Percentiles rank a stretch among this genome's conserved stretches.
phyloP scores from a whole-genome alignment of 2,113 vertebrate genomes.

The Ophiodon elongatus region DNA sequence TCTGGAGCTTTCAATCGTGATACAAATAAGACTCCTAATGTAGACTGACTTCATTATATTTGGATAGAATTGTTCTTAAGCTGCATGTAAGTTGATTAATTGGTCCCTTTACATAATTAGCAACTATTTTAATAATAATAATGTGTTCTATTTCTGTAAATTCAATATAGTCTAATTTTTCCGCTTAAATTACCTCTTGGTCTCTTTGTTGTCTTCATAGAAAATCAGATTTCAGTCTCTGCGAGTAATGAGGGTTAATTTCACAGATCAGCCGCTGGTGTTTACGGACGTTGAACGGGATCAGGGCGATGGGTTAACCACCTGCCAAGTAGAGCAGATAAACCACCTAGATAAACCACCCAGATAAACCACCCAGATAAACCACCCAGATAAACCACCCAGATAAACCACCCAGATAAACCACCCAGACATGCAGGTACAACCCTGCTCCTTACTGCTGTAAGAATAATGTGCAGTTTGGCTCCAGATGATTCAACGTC shows the following conservation, averaged over 20 bases:
- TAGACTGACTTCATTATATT: not conserved
- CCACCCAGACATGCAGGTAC: not conserved
- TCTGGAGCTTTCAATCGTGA: not conserved
- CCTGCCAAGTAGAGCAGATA: not conserved
- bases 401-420: too few species aligned
- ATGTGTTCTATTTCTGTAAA: too few species aligned
- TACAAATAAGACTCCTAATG: not conserved
- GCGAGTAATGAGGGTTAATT: not conserved
- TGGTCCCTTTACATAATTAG: not conserved
- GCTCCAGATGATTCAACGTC: not conserved
- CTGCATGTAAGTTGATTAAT: too few species aligned
- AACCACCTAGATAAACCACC: not conserved
- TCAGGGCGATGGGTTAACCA: not conserved
- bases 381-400: too few species aligned
- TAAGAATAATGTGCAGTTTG: not conserved
- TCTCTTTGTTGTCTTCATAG: too few species aligned
- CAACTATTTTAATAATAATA: not conserved
- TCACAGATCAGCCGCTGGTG: not conserved
- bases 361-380: too few species aligned
- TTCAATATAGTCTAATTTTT: too few species aligned
- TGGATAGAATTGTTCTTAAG: not conserved
- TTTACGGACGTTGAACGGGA: not conserved
- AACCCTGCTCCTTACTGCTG: not conserved
- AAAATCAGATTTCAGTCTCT: not conserved
- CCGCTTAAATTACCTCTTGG: too few species aligned